Percentiles rank a stretch among this genome's conserved stretches.
Evolutionary conservation across 2,888 invertebrate genomes (phyloP).

Genomic region (Rosalia funebris): DNA sequence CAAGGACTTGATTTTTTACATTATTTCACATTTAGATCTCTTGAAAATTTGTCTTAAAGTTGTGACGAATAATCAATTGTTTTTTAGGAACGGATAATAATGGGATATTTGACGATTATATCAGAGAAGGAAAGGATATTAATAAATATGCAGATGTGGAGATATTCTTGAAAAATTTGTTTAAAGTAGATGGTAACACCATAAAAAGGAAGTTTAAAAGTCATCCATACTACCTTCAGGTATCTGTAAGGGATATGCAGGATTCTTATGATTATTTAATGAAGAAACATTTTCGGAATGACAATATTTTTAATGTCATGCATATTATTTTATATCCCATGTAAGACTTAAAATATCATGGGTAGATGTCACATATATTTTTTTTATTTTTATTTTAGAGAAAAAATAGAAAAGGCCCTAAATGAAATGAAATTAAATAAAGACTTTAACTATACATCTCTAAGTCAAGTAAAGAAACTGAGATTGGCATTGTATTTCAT

Average conservation of each 20-base stretch:
- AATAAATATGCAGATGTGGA: conserved; percentile 64
- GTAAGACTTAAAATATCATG: conserved; percentile 63
- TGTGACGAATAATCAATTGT: no score
- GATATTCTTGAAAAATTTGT: conserved; percentile 60
- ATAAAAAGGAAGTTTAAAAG: conserved; percentile 63
- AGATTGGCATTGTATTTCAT: conserved; percentile 77
- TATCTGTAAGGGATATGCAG: conserved; percentile 70
- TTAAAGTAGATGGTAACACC: conserved; percentile 53
- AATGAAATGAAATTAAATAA: conserved; percentile 44
- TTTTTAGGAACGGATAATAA: conserved; percentile 38
- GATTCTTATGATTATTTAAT: conserved; percentile 69
- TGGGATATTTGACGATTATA: conserved; percentile 60
- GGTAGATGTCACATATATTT: not conserved
- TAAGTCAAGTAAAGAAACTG: conserved; percentile 65
- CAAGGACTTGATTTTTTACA: no score
- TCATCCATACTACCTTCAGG: conserved; percentile 74
- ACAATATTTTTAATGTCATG: conserved; percentile 70
- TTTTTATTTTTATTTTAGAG: conserved; percentile 49
- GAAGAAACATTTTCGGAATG: conserved; percentile 64
- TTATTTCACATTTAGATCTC: no score
- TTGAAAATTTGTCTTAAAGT: no score
- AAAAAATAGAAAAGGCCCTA: conserved; percentile 53
- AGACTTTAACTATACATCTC: conserved; percentile 36
- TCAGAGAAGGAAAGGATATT: conserved; percentile 68
- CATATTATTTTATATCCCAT: conserved; percentile 76